Evolutionary conservation across 2,113 vertebrate species (phyloP), one percentile per base, ranked within the genome.

Genomic region (Cygnus atratus): DNA sequence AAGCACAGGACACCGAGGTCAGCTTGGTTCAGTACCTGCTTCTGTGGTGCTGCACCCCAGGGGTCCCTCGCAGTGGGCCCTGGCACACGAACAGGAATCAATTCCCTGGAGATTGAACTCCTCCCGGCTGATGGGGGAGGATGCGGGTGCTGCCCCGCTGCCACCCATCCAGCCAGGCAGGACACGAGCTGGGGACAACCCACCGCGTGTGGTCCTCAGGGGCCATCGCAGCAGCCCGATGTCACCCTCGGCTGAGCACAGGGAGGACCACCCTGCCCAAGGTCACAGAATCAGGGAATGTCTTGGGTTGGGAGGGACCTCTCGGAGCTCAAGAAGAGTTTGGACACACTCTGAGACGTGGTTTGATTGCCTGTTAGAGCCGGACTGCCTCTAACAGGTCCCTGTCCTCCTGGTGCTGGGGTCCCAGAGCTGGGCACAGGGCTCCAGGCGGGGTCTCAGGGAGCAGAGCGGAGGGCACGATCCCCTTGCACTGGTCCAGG

Each of bases 1-100:
- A 26, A 11, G 39, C 20, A n/a, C 3, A 7, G 17, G 76, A 20
- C 13, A 3, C 0, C 2, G 12, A 33, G 41, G 44, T 58, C 4
- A 84, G 78, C 46, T 77, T 26, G 43, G 43, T 17, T 13, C 43
- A 62, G 2, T 5, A 21, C 22, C 72, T 13, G 3, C 17, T 48
- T 46, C 37, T 41, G 2, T 2, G 11, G 41, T 0, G 25, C 6
- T 7, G 13, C 37, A 16, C 39, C 52, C 17, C 16, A 5, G 9
- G 1, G 8, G n/a, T 10, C 39, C 33, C 39, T 19, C 8, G 6
- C 16, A 11, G 5, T 6, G 2, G 9, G 31, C 31, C 43, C 77
- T 9, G 6, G 29, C 0, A 15, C 24, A 6, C 26, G 10, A 28
- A 22, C 19, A 59, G 68, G 33, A 37, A 33, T 13, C 4, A 33